Evolutionary conservation across 2,888 invertebrate genomes (phyloP).

Genomic region (Sepiola atlantica): DNA sequence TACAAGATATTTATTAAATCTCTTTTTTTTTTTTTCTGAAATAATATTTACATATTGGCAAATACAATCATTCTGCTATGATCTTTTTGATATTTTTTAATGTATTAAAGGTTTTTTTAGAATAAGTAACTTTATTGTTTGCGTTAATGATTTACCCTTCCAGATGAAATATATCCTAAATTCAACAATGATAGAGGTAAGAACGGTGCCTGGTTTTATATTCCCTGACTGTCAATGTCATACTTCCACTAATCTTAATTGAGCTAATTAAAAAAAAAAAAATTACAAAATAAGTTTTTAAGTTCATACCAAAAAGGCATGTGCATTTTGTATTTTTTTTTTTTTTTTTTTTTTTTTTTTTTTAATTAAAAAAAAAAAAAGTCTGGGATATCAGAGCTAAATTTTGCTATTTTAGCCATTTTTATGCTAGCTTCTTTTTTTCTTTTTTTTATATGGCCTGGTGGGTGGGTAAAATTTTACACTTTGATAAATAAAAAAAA

Average conservation of each 20-base stretch:
- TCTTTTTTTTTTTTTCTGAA: neutral
- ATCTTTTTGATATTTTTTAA: neutral
- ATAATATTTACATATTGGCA: neutral
- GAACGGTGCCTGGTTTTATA: constrained; percentile 41
- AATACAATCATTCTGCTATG: neutral
- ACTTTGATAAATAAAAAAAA: too few relatives aligned
- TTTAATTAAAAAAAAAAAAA: neutral
- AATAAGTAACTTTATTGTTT: constrained; percentile 9
- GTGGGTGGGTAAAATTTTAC: too few relatives aligned
- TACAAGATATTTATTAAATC: too few relatives aligned
- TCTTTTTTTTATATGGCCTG: neutral
- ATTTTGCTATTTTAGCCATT: neutral
- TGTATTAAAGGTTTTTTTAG: constrained; percentile 1
- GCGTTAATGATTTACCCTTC: constrained; percentile 34
- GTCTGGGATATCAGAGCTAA: neutral
- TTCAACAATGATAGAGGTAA: constrained; percentile 44
- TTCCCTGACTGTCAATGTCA: neutral
- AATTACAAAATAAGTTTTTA: neutral
- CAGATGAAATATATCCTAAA: constrained; percentile 36
- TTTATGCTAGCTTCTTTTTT: constrained; percentile 3
- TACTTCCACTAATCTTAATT: neutral
- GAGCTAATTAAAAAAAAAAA: neutral
- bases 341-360: neutral
- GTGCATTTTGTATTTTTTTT: neutral
- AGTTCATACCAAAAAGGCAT: neutral